Evolutionary conservation across 2,113 vertebrate species (phyloP).

Genomic region (Ceuthmochares aereus): DNA sequence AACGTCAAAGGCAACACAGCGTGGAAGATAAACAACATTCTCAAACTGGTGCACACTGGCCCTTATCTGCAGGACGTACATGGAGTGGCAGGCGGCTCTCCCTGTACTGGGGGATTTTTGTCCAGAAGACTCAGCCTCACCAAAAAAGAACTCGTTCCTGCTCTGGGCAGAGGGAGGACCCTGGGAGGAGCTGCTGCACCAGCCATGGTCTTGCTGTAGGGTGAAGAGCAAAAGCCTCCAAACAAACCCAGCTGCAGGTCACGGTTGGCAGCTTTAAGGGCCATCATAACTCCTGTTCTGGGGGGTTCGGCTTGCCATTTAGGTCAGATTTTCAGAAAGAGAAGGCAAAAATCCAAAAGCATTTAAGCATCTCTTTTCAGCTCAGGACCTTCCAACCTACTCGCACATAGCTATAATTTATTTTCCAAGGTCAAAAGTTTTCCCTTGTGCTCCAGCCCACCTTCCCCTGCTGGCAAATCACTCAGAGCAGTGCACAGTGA

Average conservation of each 20-base stretch:
- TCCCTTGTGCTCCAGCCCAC: background rate
- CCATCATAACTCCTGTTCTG: rapidly evolving
- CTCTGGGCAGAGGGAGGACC: background rate
- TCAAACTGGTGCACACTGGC: rapidly evolving
- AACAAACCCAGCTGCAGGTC: background rate
- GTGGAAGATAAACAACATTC: background rate
- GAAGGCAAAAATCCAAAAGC: background rate
- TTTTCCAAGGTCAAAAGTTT: slow-evolving; percentile 10
- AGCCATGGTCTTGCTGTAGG: rapidly evolving
- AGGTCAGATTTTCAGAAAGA: background rate
- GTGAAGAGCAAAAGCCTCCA: background rate
- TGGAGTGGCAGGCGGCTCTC: background rate
- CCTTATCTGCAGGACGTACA: rapidly evolving
- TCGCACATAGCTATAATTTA: background rate
- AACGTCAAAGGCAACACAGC: background rate
- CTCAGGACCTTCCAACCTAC: background rate
- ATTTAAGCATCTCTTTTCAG: background rate
- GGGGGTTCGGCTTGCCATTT: background rate
- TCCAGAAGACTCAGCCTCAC: background rate
- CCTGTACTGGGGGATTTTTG: rapidly evolving
- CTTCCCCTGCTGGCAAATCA: background rate
- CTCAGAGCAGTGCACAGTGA: background rate
- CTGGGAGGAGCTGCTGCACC: background rate
- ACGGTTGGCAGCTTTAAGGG: background rate
- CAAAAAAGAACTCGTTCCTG: background rate